A percentile compares a stretch with the other conserved stretches of the same genome.
Conservation (phyloP, 2,113 vertebrate genomes). For the Dromaius novaehollandiae region DNA sequence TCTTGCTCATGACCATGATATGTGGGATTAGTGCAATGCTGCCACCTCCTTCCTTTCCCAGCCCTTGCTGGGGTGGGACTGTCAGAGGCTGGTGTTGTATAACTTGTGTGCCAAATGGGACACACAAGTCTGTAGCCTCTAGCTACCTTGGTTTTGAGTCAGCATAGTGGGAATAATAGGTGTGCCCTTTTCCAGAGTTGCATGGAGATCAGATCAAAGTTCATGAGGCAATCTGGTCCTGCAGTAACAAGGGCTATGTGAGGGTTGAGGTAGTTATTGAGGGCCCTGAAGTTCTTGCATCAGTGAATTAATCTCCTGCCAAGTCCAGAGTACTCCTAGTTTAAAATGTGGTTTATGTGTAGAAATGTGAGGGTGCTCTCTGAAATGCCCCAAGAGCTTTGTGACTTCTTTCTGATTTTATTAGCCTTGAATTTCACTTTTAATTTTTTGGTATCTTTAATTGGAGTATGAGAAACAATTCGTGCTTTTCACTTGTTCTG, state of each 20-base stretch:
- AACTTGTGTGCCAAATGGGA: not conserved
- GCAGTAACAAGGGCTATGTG: rapidly evolving
- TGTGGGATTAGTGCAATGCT: not conserved
- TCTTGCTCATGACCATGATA: rapidly evolving
- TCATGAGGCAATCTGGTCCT: not conserved
- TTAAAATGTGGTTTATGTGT: not conserved
- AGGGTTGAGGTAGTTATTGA: not conserved
- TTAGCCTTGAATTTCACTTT: not conserved
- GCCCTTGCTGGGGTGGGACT: rapidly evolving
- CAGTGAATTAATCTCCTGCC: not conserved
- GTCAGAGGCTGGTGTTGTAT: not conserved
- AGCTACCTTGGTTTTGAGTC: not conserved
- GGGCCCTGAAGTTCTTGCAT: not conserved
- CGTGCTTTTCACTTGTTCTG: no score
- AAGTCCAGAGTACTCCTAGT: not conserved
- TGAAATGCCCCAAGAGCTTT: not conserved
- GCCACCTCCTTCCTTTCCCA: not conserved
- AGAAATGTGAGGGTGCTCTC: not conserved
- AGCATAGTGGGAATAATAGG: not conserved
- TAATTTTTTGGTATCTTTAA: not conserved
- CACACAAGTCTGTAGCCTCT: not conserved
- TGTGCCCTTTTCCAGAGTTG: not conserved
- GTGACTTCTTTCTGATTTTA: not conserved
- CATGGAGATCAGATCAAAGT: not conserved
- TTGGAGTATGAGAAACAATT: not conserved